Evolutionary conservation across 2,888 invertebrate species (phyloP), one percentile per base, ranked within the genome.

Genomic region (Drosophila ezoana): DNA sequence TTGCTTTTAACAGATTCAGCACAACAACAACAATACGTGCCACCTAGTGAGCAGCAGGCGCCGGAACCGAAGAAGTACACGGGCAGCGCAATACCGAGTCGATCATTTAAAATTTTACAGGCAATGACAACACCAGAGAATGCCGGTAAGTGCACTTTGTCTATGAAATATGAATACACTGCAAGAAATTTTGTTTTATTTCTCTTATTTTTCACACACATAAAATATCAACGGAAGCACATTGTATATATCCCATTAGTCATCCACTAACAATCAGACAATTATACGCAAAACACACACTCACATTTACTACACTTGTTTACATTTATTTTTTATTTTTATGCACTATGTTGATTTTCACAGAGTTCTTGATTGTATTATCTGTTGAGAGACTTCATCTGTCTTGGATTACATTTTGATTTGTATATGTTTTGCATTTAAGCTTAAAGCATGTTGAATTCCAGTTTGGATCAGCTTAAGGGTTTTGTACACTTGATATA

Each of bases 41-140:
- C 95, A 74, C 94, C 95, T 48, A 95, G 95, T 89, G 94, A 95
- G 90, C 94, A 94, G 90, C 95, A 95, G 84, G 95, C 93, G 57
- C 94, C 93, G 69, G 95, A 95, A 90, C 95, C 95, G 48, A 95
- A 94, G 90, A 95, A 95, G 89, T 96, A 96, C 89, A 95, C 94
- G 87, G 96, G 96, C 59, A 95, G 95, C 88, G 94, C 95, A 76
- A 97, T 97, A 91, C 97, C 97, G 57, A 96, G 96, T 75, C 94
- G 95, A 91, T 95, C 96, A 41, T 97, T 97, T 92, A 95, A 95
- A 92, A 95, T 96, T 90, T 92, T 97, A 60, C 96, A 97, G 92
- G 95, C 95, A 53, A 96, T 96, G 96, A 96, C 96, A 74, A 94
- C 94, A 70, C 95, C 95, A 61, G 95, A 95, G 89, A 93, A 93